phyloP scores from a whole-genome alignment of 30 jellyfish, hydroid and myxozoan genomes.

The Chironex yamaguchii region DNA sequence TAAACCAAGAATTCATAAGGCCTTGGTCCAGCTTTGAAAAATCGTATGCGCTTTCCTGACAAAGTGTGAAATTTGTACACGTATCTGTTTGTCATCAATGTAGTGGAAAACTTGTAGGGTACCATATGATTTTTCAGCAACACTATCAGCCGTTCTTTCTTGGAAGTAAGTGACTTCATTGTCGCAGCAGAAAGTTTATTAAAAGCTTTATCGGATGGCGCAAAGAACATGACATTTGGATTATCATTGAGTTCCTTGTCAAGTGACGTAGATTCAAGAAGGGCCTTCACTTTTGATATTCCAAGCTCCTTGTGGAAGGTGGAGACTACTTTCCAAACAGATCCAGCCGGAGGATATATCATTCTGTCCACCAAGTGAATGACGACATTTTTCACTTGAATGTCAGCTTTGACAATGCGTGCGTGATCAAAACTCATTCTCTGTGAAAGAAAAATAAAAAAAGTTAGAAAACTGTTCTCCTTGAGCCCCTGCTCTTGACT shows the following conservation, averaged over 20 bases:
- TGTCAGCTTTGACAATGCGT: background rate
- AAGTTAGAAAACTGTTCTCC: too few relatives aligned
- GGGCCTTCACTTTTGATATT: background rate
- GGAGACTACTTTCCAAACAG: background rate
- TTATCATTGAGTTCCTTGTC: background rate
- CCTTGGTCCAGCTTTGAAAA: background rate
- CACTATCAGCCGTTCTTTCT: background rate
- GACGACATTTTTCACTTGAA: background rate
- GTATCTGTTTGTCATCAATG: background rate
- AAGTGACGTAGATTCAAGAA: background rate
- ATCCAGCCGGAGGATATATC: background rate
- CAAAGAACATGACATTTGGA: background rate
- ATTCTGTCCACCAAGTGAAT: background rate
- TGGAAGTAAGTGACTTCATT: background rate
- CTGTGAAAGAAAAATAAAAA: background rate
- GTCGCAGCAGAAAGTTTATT: background rate
- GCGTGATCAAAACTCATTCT: background rate
- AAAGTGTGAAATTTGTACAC: background rate
- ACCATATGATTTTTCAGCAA: background rate
- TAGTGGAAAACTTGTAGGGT: background rate
- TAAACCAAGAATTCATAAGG: background rate
- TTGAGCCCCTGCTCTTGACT: too few relatives aligned
- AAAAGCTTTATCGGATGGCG: background rate
- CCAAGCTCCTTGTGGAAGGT: background rate
- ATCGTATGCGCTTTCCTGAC: background rate